Conservation (phyloP, 2,888 invertebrate species). For the Spodoptera picta region DNA sequence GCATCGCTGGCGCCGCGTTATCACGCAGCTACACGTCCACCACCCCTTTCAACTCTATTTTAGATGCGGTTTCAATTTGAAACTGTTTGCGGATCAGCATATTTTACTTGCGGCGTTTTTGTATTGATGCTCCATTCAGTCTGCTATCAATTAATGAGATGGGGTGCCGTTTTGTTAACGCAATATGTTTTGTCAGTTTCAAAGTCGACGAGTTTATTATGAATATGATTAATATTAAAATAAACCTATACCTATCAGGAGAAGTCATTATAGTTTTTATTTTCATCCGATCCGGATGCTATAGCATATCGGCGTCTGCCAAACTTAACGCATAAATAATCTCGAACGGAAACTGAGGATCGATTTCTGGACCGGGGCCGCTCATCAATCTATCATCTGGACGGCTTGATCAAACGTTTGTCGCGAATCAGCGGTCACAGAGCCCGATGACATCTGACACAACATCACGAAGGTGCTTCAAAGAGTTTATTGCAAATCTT, state of each 20-base stretch:
- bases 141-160: slow-evolving; percentile 75
- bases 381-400: slow-evolving; percentile 77
- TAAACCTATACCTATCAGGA: slow-evolving; percentile 6
- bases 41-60: slow-evolving; percentile 79
- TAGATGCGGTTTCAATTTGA: slow-evolving; percentile 78
- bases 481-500: slow-evolving; percentile 58
- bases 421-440: slow-evolving; percentile 67
- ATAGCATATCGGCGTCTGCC: slow-evolving; percentile 65
- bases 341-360: slow-evolving; percentile 73
- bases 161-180: slow-evolving; percentile 62
- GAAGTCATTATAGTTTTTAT: slow-evolving; percentile 58
- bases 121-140: slow-evolving; percentile 75
- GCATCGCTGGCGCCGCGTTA: slow-evolving; percentile 75
- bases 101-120: slow-evolving; percentile 77
- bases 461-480: slow-evolving; percentile 49
- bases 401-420: slow-evolving; percentile 78
- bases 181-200: slow-evolving; percentile 28
- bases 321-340: slow-evolving; percentile 74
- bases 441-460: slow-evolving; percentile 54
- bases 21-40: slow-evolving; percentile 76
- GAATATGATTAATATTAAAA: not conserved
- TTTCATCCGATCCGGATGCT: slow-evolving; percentile 69
- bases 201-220: not conserved
- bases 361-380: slow-evolving; percentile 70
- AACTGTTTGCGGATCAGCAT: slow-evolving; percentile 83